Evolutionary conservation across 2,888 invertebrate genomes (phyloP).

Genomic region (Polia nebulosa): DNA sequence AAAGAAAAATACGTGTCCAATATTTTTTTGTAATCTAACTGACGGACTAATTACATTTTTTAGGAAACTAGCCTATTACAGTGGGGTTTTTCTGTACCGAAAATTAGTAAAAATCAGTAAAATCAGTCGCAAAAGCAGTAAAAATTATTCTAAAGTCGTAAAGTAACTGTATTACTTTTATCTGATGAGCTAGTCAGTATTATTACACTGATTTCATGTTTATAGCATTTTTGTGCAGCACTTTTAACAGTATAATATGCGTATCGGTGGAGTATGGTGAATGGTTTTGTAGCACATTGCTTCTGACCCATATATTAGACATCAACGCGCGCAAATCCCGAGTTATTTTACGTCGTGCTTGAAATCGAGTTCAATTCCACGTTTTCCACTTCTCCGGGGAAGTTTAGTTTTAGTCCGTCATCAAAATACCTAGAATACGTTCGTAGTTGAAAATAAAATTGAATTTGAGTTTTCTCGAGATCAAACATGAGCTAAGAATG

Average conservation of each 20-base stretch:
- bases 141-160: constrained; percentile 22
- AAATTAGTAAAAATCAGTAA: background rate
- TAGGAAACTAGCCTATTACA: too few relatives aligned
- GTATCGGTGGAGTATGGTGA: constrained; percentile 16
- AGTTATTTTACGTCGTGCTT: background rate
- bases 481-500: constrained; percentile 21
- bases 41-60: too few relatives aligned
- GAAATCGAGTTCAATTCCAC: background rate
- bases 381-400: constrained; percentile 13
- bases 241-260: constrained; percentile 39
- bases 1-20: too few relatives aligned
- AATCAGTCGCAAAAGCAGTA: background rate
- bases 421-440: constrained; percentile 24
- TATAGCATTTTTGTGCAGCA: constrained; percentile 30
- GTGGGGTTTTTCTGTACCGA: constrained; percentile 9
- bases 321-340: constrained; percentile 81
- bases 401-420: background rate
- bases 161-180: constrained; percentile 52
- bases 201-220: constrained; percentile 44
- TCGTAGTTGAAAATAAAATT: constrained; percentile 4
- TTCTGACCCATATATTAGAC: constrained; percentile 81
- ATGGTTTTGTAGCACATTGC: constrained; percentile 38
- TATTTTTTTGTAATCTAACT: too few relatives aligned
- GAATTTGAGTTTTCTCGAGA: background rate
- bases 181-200: constrained; percentile 50